Percentiles rank a stretch among this genome's conserved stretches.
Conservation (phyloP, 2,888 invertebrate species). For the Meteorus colon region DNA sequence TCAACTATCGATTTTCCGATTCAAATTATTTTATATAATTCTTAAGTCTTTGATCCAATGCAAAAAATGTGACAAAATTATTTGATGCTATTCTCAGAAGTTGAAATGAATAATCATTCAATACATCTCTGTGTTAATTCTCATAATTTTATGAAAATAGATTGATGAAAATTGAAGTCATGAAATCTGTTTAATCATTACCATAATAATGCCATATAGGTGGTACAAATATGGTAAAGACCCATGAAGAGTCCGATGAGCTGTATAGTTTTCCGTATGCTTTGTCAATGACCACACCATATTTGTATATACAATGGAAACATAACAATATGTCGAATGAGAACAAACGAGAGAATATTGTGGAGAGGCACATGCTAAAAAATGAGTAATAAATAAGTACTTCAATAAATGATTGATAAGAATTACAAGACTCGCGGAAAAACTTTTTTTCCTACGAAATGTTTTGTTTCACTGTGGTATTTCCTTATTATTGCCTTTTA, state of each 20-base stretch:
- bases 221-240: background rate
- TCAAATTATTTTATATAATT: too few species aligned
- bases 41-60: too few species aligned
- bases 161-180: too few species aligned
- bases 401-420: background rate
- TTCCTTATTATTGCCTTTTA: background rate
- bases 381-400: background rate
- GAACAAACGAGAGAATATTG: background rate
- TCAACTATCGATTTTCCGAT: too few species aligned
- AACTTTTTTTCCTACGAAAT: constrained; percentile 22
- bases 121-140: too few species aligned
- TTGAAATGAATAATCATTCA: too few species aligned
- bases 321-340: background rate
- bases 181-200: too few species aligned
- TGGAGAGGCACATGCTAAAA: constrained; percentile 16
- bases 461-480: background rate
- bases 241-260: background rate
- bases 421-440: constrained; percentile 46
- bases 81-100: too few species aligned
- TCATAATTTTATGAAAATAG: too few species aligned
- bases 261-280: background rate
- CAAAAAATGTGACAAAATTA: too few species aligned
- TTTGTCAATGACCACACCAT: background rate
- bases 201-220: too few species aligned
- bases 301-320: background rate